Percentiles rank a stretch among this genome's conserved stretches.
Conservation (phyloP, 2,797 vertebrate genomes). For the Moxostoma hubbsi region DNA sequence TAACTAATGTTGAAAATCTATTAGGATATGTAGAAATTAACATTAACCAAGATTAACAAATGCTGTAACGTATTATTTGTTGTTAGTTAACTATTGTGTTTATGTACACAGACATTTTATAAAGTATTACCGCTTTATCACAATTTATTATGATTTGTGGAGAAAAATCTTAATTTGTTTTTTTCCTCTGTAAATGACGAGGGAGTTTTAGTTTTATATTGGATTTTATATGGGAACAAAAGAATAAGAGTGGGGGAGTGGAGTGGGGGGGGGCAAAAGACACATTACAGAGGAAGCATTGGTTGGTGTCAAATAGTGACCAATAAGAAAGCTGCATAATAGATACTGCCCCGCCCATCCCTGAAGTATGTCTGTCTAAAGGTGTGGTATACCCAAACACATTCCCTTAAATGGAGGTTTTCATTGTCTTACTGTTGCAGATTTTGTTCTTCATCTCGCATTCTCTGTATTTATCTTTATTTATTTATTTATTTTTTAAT, state of each 20-base stretch:
- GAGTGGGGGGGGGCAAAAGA: constrained; percentile 16
- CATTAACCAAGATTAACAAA: not conserved
- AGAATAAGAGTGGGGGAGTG: constrained; percentile 29
- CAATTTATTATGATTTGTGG: not conserved
- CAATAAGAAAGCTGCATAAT: constrained; percentile 36
- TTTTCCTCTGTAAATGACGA: not conserved
- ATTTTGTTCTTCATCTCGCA: not conserved
- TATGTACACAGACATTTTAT: not conserved
- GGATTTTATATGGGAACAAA: constrained; percentile 33
- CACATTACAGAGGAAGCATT: constrained; percentile 22
- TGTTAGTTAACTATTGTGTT: not conserved
- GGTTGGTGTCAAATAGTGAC: constrained; percentile 22
- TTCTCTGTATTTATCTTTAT: not conserved
- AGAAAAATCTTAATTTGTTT: not conserved
- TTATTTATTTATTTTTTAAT: constrained; percentile 1
- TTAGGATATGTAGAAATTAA: not conserved
- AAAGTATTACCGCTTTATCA: too few relatives aligned
- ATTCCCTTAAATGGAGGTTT: not conserved
- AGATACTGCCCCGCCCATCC: constrained; percentile 27
- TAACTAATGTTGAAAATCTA: too few relatives aligned
- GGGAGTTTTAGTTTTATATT: constrained; percentile 21
- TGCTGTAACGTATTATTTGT: not conserved
- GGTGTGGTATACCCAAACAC: not conserved
- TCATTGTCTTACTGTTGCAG: too few relatives aligned
- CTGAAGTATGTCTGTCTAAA: constrained; percentile 18